Evolutionary conservation across 2,888 invertebrate species (phyloP).

Genomic region (Agrochola lota): DNA sequence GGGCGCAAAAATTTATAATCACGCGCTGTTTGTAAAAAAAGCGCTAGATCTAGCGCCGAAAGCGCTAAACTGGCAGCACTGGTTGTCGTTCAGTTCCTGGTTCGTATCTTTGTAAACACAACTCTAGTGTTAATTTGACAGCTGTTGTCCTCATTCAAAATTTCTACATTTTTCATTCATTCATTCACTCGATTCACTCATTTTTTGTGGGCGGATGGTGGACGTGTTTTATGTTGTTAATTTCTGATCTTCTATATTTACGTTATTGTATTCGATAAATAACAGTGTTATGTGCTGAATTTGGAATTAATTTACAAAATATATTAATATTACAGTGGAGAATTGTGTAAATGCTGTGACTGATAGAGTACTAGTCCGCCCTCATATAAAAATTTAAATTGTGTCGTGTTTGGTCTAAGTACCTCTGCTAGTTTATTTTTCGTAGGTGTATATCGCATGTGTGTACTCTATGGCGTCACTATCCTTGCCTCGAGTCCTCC

Average conservation of each 20-base stretch:
- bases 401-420: slow-evolving; percentile 58
- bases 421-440: slow-evolving; percentile 65
- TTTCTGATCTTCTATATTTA: slow-evolving; percentile 56
- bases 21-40: too few relatives aligned
- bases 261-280: slow-evolving; percentile 62
- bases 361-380: slow-evolving; percentile 34
- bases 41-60: too few relatives aligned
- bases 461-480: slow-evolving; percentile 92
- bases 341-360: slow-evolving; percentile 43
- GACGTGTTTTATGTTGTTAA: slow-evolving; percentile 61
- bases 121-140: slow-evolving; percentile 24
- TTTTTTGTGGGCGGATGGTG: slow-evolving; percentile 53
- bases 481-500: slow-evolving; percentile 93
- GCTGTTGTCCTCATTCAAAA: background rate
- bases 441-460: slow-evolving; percentile 79
- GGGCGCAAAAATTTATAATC: too few relatives aligned
- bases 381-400: slow-evolving; percentile 52
- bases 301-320: slow-evolving; percentile 1
- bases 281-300: slow-evolving; percentile 34
- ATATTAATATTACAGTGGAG: slow-evolving; percentile 7
- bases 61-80: too few relatives aligned
- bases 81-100: background rate
- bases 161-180: slow-evolving; percentile 15
- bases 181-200: slow-evolving; percentile 36
- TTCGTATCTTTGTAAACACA: slow-evolving; percentile 30